Evolutionary conservation across 1,140 invertebrate species (phyloP), one percentile per base, ranked within the genome.

Genomic region (Heliothis virescens): DNA sequence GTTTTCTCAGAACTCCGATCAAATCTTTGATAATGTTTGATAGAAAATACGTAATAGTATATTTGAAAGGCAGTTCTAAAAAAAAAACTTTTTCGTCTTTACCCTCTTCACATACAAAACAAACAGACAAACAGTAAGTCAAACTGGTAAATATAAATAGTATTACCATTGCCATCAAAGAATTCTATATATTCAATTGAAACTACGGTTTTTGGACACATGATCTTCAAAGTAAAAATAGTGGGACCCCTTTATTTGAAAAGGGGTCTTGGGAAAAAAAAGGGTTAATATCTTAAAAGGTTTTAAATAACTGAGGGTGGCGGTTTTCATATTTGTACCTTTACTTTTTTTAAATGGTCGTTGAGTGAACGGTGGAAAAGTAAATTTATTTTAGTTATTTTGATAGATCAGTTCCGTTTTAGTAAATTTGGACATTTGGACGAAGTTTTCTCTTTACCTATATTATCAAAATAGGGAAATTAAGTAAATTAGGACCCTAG

Each of bases 221-320:
- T 67, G 63, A 48, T 48, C 63, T 48, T 67, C 63, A 48, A 67
- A 67, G 41, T 48, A 10, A 21, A 21, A 67, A 67, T 67, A 67
- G 62, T 65, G 62, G 9, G n/a, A 1, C 67, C 1, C 18, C 13
- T 57, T 73, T 73, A 26, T 73, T 59, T 73, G 71, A 73, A 73
- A 73, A 73, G 71, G 71, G 71, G 21, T 59, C 34, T 12, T n/a
- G 71, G 18, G 26, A 59, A 73, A 74, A 57, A 74, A 74, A 74
- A 4, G 55, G 55, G 60, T 74, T 74, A 60, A 74, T 74, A 59
- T 74, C 72, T 74, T 59, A 74, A 74, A 74, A 74, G 72, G 72
- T 74, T 67, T 41, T 67, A 67, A 67, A 48, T 67, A 67, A 67
- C 41, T 41, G 63, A 67, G 63, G 41, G 62, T 63, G 41, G 11